Base-by-base conservation (phyloP, 2,797 vertebrate species). In the Saxicola maurus region DNA sequence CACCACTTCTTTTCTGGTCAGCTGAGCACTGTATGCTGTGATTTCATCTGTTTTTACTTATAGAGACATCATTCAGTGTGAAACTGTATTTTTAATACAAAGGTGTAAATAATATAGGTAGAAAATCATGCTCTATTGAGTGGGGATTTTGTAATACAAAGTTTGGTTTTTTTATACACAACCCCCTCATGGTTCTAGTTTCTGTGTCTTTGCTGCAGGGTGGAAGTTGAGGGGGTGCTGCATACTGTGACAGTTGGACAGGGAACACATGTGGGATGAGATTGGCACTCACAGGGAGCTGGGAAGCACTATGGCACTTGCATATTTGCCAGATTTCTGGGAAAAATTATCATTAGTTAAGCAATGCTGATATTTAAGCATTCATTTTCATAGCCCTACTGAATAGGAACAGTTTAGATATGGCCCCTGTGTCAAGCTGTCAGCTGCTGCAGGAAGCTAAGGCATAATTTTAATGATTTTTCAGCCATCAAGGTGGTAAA, bases 201-300 rank as follows among this genome's bases (percentile, higher is more conserved):
- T 55, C 60, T 66, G 45, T 86, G 60, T 28, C 46, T 80, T 71
- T 85, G 61, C 79, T 68, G 69, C 73, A 68, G 69, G n/a, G 59
- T 87, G 60, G 87, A 87, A 87, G 87, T 43, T 68, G 87, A 90
- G 79, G 73, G 75, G 37, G 51, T 75, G 86, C 84, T 79, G 51
- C 30, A 11, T 9, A 33, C 75, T 82, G 64, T 80, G 88, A 52
- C 74, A 78, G 79, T 35, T 1, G 5, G 72, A 65, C 61, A 90
- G 65, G 81, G 83, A 88, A 67, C 56, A 67, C 57, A n/a, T 0
- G 25, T 77, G 81, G 94, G 82, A 57, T 15, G 74, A 71, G 67
- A 73, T 84, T 92, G 88, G 72, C 86, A 84, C 13, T 60, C 8
- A 1, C 0, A 0, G 62, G n/a, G 87, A 82, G 60, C 62, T 67